phyloP scores from a whole-genome alignment of 2,113 vertebrate species.

The Naja naja region DNA sequence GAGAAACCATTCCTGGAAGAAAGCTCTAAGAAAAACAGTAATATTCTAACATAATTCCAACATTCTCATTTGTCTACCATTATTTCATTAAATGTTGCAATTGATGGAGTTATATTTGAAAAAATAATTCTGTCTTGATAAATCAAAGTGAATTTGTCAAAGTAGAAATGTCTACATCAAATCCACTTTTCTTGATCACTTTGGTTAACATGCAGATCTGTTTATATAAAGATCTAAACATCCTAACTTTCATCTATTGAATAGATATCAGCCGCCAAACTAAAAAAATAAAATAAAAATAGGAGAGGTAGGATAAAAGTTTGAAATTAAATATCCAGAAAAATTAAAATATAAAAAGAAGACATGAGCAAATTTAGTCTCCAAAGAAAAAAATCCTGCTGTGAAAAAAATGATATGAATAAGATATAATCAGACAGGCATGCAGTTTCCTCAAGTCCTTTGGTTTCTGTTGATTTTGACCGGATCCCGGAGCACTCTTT shows the following conservation, averaged over 20 bases:
- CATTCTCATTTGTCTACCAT: background rate
- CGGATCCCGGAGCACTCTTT: background rate
- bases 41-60: background rate
- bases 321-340: background rate
- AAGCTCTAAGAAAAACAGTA: slow-evolving; percentile 21
- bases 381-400: background rate
- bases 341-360: background rate
- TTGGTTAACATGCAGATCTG: slow-evolving; percentile 31
- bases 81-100: slow-evolving; percentile 17
- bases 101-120: slow-evolving; percentile 25
- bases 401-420: background rate
- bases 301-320: background rate
- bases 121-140: slow-evolving; percentile 31
- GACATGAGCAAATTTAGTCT: background rate
- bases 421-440: background rate
- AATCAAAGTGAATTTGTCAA: slow-evolving; percentile 35
- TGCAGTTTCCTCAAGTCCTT: background rate
- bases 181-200: slow-evolving; percentile 35
- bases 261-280: background rate
- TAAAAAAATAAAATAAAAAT: background rate
- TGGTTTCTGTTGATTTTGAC: background rate
- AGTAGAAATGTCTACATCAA: slow-evolving; percentile 28
- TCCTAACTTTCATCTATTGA: background rate
- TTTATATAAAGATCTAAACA: slow-evolving; percentile 25
- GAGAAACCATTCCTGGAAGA: slow-evolving; percentile 11